A percentile compares a stretch with the other conserved stretches of the same genome.
Conservation (phyloP, 2,888 invertebrate genomes). For the Coleophora deauratella region DNA sequence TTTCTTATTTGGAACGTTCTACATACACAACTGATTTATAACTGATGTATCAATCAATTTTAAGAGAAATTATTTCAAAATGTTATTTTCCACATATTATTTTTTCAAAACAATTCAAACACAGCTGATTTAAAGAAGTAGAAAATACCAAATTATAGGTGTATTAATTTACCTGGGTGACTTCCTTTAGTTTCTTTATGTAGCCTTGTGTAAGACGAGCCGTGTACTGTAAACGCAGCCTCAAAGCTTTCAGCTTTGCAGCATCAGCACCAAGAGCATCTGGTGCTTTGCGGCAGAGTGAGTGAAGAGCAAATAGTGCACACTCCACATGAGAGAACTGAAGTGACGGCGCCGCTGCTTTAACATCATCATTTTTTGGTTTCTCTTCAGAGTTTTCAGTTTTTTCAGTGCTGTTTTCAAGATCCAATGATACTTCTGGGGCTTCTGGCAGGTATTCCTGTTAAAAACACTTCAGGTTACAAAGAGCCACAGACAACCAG, state of each 20-base stretch:
- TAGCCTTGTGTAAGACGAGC: constrained; percentile 93
- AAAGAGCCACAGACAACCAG: not conserved
- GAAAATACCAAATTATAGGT: constrained; percentile 4
- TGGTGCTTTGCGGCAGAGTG: constrained; percentile 85
- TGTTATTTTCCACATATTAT: too few species aligned
- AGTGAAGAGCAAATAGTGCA: constrained; percentile 84
- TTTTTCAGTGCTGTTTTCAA: too few species aligned
- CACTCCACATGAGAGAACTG: constrained; percentile 96
- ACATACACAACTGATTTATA: too few species aligned
- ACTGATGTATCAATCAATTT: too few species aligned
- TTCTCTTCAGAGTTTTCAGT: constrained; percentile 25
- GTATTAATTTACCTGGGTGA: constrained; percentile 55
- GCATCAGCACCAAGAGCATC: constrained; percentile 83
- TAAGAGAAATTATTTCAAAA: too few species aligned
- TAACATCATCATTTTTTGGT: constrained; percentile 28
- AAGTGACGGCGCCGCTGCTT: constrained; percentile 82
- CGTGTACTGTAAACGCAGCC: constrained; percentile 91
- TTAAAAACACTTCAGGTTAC: constrained; percentile 18
- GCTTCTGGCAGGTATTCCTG: constrained; percentile 93
- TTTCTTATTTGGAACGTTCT: too few species aligned
- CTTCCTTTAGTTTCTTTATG: constrained; percentile 79
- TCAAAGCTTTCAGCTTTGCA: constrained; percentile 86
- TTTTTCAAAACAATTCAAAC: too few species aligned
- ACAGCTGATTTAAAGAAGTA: constrained; percentile 4
- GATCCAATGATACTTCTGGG: constrained; percentile 69